These are phyloP conservation scores for Beaufortia kweichowensis DNA, from an alignment of 2,113 vertebrate species.

Conservation along the genomic window DNA sequence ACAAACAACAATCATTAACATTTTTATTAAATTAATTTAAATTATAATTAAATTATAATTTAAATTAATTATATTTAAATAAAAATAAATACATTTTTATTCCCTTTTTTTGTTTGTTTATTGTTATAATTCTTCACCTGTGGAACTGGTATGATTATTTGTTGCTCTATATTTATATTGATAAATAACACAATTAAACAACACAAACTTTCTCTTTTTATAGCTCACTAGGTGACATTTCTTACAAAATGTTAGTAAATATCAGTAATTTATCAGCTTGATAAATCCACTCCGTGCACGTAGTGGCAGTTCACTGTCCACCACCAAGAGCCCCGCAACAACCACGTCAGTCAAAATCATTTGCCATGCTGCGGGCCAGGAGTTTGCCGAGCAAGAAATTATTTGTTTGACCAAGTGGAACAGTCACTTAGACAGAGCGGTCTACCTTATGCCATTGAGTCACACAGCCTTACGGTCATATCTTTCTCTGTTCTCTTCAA, in stretches of 20 bases:
- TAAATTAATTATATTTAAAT: no score
- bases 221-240: neutral
- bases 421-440: conserved; percentile 29
- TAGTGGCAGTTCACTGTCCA: neutral
- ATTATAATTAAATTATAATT: no score
- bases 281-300: neutral
- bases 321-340: neutral
- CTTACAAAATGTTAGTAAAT: neutral
- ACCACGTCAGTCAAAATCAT: conserved; percentile 27
- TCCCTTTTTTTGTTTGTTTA: no score
- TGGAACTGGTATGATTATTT: no score
- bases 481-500: conserved; percentile 24
- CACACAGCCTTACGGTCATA: conserved; percentile 32
- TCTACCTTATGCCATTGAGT: conserved; percentile 39
- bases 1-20: no score
- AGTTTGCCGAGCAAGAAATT: conserved; percentile 40
- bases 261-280: conserved; percentile 1
- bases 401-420: conserved; percentile 48
- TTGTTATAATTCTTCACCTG: no score
- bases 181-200: neutral
- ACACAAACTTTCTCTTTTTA: neutral
- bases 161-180: neutral
- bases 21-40: no score
- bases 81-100: no score
- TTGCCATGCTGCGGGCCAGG: conserved; percentile 5